Percentiles rank a stretch among this genome's conserved stretches.
Evolutionary conservation across 2,113 vertebrate genomes (phyloP).

Genomic region (Eolophus roseicapilla): DNA sequence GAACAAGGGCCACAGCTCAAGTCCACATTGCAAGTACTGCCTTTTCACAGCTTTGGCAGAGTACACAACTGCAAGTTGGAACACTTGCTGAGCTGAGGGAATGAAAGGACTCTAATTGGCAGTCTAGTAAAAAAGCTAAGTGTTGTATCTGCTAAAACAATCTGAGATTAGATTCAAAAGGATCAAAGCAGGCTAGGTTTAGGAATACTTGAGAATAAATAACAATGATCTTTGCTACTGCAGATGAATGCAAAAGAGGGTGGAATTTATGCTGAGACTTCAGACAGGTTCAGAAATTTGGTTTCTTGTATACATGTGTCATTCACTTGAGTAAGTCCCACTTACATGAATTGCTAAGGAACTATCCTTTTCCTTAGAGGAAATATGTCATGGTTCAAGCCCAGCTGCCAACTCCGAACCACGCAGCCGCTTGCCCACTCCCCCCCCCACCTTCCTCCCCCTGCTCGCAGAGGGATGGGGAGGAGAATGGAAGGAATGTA

Average conservation of each 20-base stretch:
- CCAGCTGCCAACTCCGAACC: too few species aligned
- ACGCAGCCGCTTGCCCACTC: too few species aligned
- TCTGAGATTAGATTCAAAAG: not conserved
- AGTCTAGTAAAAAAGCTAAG: not conserved
- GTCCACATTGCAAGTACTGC: not conserved
- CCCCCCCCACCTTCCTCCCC: too few species aligned
- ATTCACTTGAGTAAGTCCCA: not conserved
- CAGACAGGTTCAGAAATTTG: not conserved
- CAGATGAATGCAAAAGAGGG: not conserved
- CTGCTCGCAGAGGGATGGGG: too few species aligned
- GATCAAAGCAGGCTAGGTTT: not conserved
- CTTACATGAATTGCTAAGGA: not conserved
- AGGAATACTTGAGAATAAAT: not conserved
- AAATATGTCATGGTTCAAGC: not conserved
- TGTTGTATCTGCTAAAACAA: not conserved
- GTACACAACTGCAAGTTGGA: not conserved
- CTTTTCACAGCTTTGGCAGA: not conserved
- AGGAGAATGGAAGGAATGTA: too few species aligned
- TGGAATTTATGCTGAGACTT: not conserved
- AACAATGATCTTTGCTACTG: not conserved
- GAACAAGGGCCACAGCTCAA: not conserved
- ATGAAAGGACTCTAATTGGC: not conserved
- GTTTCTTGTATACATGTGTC: accelerated
- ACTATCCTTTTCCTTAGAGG: not conserved
- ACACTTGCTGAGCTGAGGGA: not conserved